Base-by-base conservation (phyloP, 2,888 invertebrate species). In the Anagyrus pseudococci region DNA sequence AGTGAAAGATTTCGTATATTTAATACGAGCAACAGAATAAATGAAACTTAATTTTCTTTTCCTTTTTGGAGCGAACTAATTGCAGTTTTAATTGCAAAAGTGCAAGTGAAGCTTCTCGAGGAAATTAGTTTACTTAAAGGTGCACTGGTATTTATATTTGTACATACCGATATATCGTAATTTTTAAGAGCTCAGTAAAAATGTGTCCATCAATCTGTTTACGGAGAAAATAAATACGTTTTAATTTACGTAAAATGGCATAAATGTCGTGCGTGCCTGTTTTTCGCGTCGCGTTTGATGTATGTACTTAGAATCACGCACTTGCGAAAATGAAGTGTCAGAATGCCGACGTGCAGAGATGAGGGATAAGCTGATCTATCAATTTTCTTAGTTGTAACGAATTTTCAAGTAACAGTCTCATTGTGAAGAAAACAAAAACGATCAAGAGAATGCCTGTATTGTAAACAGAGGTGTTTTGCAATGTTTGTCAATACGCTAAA, bases 91-190 rank as follows among this genome's bases (percentile, higher is more conserved):
- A 50, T 68, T 68, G 33, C 60, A 48, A 54, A 65, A 67, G 54
- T 40, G 55, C 7, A 49, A 53, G 26, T 33, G 29, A 41, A 59
- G 37, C 22, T 29, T 33, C 46, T 58, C 26, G 25, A 40, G 61
- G 50, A 40, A 64, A 47, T 58, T 33, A 66, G 66, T 62, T 66
- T 64, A 67, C 50, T 64, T 59, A 63, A 37, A 56, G 68, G 62
- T 67, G 67, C 64, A 58, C 59, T 68, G 65, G 64, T 64, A 69
- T 68, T 67, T 69, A 67, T 67, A 69, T 68, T 62, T 71, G 69
- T 70, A 70, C 44, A 69, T 71, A 71, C 49, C 60, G 57, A 48
- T 61, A 62, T 43, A 63, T 33, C 37, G 43, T 61, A 61, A 46
- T 49, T 48, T 29, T 19, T 63, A 63, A 57, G 57, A 20, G 20